Evolutionary conservation across 2,113 vertebrate genomes (phyloP).

Genomic region (Malurus cyaneus): DNA sequence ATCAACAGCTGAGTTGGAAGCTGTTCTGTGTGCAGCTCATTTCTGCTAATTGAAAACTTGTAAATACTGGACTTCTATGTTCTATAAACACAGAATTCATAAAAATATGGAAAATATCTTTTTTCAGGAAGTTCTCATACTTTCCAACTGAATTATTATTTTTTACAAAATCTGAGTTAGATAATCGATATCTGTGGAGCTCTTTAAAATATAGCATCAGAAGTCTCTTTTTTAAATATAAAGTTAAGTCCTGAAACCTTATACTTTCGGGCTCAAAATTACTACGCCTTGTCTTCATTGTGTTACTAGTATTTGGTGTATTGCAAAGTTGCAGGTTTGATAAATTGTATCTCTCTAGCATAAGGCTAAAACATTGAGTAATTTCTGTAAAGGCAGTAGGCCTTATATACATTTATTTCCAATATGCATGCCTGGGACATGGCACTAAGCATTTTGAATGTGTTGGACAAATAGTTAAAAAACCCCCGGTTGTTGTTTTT

Average conservation of each 20-base stretch:
- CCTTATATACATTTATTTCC: background rate
- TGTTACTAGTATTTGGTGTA: background rate
- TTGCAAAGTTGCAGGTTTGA: background rate
- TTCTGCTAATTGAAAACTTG: background rate
- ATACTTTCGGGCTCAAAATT: background rate
- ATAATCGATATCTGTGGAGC: background rate
- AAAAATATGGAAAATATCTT: background rate
- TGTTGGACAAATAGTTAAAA: background rate
- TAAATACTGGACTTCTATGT: background rate
- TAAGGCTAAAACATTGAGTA: background rate
- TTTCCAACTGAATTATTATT: background rate
- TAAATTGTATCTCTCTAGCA: background rate
- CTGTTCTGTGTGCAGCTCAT: background rate
- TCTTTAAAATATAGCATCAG: background rate
- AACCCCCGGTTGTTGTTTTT: background rate
- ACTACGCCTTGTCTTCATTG: background rate
- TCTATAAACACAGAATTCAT: background rate
- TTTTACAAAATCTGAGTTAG: background rate
- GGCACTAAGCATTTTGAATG: background rate
- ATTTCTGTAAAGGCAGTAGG: background rate
- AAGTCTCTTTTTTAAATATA: background rate
- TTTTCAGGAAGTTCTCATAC: background rate
- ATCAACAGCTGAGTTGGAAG: background rate
- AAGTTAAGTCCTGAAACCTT: background rate
- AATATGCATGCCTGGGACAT: background rate